phyloP scores from a whole-genome alignment of 2,888 invertebrate genomes.

The Cancer borealis region DNA sequence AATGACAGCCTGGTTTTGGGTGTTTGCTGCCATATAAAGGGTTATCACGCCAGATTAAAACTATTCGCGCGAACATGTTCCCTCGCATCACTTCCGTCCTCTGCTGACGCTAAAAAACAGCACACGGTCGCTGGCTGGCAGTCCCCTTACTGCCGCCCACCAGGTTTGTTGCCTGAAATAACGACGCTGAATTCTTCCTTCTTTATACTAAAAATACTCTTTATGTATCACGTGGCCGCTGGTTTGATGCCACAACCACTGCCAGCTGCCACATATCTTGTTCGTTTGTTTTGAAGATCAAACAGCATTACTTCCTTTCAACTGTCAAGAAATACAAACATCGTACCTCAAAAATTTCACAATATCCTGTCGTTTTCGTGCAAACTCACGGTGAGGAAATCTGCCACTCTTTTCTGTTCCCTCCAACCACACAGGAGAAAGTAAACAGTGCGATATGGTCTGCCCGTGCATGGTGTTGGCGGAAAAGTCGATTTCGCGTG shows the following conservation, averaged over 20 bases:
- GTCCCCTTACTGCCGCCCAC: background rate
- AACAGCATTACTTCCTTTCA: background rate
- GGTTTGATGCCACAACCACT: no score
- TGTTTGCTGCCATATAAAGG: constrained; percentile 5
- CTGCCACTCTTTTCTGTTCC: background rate
- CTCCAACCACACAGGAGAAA: background rate
- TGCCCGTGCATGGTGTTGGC: background rate
- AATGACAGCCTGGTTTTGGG: background rate
- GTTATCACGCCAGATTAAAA: constrained; percentile 32
- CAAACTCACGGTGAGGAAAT: background rate
- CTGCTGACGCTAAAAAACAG: background rate
- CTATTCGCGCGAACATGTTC: background rate
- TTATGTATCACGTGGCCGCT: no score
- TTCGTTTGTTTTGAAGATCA: background rate
- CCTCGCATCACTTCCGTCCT: background rate
- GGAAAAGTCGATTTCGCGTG: background rate
- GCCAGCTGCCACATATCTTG: background rate
- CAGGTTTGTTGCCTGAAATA: no score
- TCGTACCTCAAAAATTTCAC: background rate
- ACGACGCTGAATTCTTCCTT: no score
- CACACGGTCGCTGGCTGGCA: background rate
- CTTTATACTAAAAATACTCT: no score
- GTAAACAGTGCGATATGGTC: background rate
- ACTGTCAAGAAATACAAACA: background rate
- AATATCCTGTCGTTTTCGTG: constrained; percentile 20